Conservation (phyloP, 1,140 invertebrate genomes). For the Ceratina calcarata region DNA sequence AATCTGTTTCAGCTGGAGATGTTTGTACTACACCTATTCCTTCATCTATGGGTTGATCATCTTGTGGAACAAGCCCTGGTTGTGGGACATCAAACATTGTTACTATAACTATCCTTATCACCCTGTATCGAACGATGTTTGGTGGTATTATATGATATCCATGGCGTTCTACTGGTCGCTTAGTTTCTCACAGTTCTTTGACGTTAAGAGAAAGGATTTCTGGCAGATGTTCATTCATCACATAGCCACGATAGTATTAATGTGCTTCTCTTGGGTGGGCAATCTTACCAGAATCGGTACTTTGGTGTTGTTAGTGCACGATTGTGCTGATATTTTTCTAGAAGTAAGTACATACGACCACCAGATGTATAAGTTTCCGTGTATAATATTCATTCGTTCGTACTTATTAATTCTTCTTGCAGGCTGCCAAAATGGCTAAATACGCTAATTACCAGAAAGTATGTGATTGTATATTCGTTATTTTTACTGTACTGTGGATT, state of each 20-base stretch:
- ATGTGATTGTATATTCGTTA: slow-evolving; percentile 92
- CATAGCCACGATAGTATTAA: slow-evolving; percentile 92
- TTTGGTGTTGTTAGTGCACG: slow-evolving; percentile 94
- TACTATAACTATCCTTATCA: slow-evolving; percentile 90
- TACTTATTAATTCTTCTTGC: slow-evolving; percentile 59
- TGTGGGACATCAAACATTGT: slow-evolving; percentile 95
- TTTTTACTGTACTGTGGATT: slow-evolving; percentile 95
- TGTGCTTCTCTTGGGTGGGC: slow-evolving; percentile 96
- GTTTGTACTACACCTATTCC: slow-evolving; percentile 91
- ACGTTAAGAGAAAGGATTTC: slow-evolving; percentile 96
- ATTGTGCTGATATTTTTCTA: slow-evolving; percentile 96
- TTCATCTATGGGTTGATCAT: slow-evolving; percentile 91
- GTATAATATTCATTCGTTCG: too few species aligned
- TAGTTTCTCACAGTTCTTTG: slow-evolving; percentile 95
- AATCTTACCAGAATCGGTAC: slow-evolving; percentile 96
- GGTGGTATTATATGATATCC: slow-evolving; percentile 99
- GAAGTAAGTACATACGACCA: slow-evolving; percentile 83
- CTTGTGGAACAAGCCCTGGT: slow-evolving; percentile 96
- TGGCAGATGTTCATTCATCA: slow-evolving; percentile 99
- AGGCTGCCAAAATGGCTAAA: slow-evolving; percentile 95
- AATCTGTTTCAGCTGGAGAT: slow-evolving; percentile 87
- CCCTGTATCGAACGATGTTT: slow-evolving; percentile 86
- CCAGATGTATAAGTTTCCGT: not conserved
- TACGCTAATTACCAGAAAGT: slow-evolving; percentile 93
- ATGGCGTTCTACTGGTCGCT: slow-evolving; percentile 98